Conservation (phyloP, 2,888 invertebrate species). For the Micropterix aruncella region DNA sequence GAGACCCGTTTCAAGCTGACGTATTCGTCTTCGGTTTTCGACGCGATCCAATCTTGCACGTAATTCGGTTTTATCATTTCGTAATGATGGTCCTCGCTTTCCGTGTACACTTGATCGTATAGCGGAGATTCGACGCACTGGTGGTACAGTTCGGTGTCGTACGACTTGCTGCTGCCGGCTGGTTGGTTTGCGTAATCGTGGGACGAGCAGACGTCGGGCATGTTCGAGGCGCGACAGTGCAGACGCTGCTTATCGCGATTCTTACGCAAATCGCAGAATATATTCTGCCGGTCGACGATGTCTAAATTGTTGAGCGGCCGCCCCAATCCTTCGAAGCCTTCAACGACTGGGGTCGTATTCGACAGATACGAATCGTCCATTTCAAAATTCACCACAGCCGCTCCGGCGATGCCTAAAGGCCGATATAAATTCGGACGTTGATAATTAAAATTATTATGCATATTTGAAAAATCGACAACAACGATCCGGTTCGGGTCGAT, state of each 20-base stretch:
- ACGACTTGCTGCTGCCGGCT: not conserved
- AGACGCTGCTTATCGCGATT: not conserved
- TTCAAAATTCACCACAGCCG: constrained; percentile 25
- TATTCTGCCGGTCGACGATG: constrained; percentile 7
- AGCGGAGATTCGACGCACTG: constrained; percentile 13
- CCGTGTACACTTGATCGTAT: constrained; percentile 33
- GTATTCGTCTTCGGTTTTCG: not conserved
- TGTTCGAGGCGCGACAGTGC: not conserved
- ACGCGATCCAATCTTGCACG: constrained; percentile 5
- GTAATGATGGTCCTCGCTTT: constrained; percentile 29
- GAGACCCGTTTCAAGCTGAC: not conserved
- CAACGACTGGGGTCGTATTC: constrained; percentile 35
- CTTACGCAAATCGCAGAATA: not conserved
- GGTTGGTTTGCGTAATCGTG: not conserved
- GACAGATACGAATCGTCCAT: constrained; percentile 32
- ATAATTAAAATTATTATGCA: constrained; percentile 13
- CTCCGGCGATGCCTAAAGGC: constrained; percentile 27
- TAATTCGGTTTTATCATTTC: constrained; percentile 19
- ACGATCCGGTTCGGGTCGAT: constrained; percentile 71
- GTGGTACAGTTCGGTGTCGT: not conserved
- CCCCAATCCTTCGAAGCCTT: constrained; percentile 35
- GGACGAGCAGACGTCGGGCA: not conserved
- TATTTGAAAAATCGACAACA: constrained; percentile 56
- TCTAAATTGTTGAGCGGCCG: constrained; percentile 24
- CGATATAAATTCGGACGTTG: not conserved